phyloP scores from a whole-genome alignment of 2,888 invertebrate genomes.

The Eristalinus aeneus region DNA sequence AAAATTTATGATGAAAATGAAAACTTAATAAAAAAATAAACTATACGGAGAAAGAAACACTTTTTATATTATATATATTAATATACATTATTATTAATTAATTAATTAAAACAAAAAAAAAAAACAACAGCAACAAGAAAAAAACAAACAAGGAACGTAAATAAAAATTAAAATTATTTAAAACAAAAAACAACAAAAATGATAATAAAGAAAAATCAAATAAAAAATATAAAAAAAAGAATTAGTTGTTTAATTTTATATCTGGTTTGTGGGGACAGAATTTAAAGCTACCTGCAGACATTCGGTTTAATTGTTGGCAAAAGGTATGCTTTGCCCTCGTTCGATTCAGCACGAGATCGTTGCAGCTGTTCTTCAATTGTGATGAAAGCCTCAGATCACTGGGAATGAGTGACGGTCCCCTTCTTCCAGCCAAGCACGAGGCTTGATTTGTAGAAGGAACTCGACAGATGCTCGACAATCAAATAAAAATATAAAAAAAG shows the following conservation, averaged over 20 bases:
- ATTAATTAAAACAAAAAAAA: slow-evolving; percentile 47
- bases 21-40: slow-evolving; percentile 50
- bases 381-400: too few species aligned
- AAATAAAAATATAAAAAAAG: too few species aligned
- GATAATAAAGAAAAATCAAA: slow-evolving; percentile 71
- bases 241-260: slow-evolving; percentile 23
- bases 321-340: too few species aligned
- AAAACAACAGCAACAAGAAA: slow-evolving; percentile 42
- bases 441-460: too few species aligned
- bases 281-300: too few species aligned
- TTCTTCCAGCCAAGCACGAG: too few species aligned
- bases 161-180: slow-evolving; percentile 54
- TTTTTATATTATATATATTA: slow-evolving; percentile 71
- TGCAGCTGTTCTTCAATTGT: too few species aligned
- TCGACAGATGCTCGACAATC: too few species aligned
- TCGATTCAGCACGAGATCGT: too few species aligned
- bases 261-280: too few species aligned
- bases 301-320: too few species aligned
- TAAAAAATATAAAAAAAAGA: slow-evolving; percentile 55
- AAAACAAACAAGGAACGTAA: slow-evolving; percentile 67
- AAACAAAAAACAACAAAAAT: slow-evolving; percentile 55
- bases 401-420: too few species aligned
- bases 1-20: slow-evolving; percentile 18
- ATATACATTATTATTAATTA: slow-evolving; percentile 69
- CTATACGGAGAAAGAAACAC: slow-evolving; percentile 70